phyloP scores from a whole-genome alignment of 2,113 vertebrate genomes.

The Colistium nudipinnis region DNA sequence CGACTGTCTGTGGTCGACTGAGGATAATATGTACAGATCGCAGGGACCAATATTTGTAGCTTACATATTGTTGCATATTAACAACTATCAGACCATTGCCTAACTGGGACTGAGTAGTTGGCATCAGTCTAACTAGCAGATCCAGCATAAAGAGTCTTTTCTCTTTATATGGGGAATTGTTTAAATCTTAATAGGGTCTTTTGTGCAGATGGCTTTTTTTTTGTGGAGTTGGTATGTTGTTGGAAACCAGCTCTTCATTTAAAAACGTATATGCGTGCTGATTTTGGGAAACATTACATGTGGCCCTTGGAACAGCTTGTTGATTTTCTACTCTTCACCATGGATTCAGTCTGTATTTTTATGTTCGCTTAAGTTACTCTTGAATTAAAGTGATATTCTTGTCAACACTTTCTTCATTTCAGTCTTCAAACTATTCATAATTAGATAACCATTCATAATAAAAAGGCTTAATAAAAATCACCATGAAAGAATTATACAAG shows the following conservation, averaged over 20 bases:
- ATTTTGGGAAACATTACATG: neutral
- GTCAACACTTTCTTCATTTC: neutral
- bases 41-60: neutral
- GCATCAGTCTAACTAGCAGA: neutral
- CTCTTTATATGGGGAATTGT: neutral
- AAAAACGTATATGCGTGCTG: neutral
- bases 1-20: neutral
- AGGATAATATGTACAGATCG: neutral
- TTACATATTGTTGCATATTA: neutral
- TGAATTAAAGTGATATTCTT: conserved; percentile 46
- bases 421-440: neutral
- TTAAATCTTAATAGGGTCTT: neutral
- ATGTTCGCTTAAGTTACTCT: neutral
- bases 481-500: no score
- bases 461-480: no score
- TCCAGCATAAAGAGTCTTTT: neutral
- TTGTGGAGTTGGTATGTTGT: neutral
- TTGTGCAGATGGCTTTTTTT: neutral
- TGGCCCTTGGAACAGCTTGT: neutral
- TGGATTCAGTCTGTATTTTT: neutral
- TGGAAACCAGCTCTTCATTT: conserved; percentile 3
- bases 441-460: no score
- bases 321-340: neutral
- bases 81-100: neutral
- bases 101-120: neutral